Evolutionary conservation across 2,797 vertebrate genomes (phyloP).

Genomic region (Galaxias olidus): DNA sequence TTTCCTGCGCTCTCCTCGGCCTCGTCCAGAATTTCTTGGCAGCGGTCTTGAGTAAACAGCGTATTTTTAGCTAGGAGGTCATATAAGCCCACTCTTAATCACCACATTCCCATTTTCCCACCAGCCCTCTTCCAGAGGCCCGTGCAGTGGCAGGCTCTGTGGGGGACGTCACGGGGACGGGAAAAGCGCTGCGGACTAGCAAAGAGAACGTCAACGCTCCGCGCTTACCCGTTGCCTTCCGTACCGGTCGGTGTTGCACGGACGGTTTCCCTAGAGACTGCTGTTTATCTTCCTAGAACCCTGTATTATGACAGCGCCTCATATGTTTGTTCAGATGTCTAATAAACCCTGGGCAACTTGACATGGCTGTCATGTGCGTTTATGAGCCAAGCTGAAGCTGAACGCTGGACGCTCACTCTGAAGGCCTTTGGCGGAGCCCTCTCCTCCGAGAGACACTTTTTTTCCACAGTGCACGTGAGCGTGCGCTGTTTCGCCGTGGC

Average conservation of each 20-base stretch:
- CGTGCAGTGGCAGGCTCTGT: constrained; percentile 14
- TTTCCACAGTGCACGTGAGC: constrained; percentile 11
- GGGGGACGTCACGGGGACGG: too few relatives aligned
- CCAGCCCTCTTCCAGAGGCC: constrained; percentile 65
- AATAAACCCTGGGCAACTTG: constrained; percentile 11
- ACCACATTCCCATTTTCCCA: constrained; percentile 80
- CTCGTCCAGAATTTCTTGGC: constrained; percentile 84
- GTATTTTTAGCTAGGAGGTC: constrained; percentile 88
- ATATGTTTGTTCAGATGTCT: constrained; percentile 13
- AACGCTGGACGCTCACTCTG: background rate
- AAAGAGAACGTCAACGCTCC: too few relatives aligned
- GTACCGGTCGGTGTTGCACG: constrained; percentile 1
- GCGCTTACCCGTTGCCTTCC: too few relatives aligned
- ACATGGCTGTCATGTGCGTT: constrained; percentile 10
- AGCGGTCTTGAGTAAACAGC: constrained; percentile 81
- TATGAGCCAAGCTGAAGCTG: constrained; percentile 8
- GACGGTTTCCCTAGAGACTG: constrained; percentile 19
- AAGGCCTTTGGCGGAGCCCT: constrained; percentile 14
- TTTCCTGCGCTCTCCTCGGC: constrained; percentile 59
- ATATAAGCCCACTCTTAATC: constrained; percentile 79
- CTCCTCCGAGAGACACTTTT: background rate
- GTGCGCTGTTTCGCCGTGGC: too few relatives aligned
- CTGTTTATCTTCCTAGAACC: constrained; percentile 8
- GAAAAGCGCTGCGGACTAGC: too few relatives aligned
- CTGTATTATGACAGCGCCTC: background rate